Evolutionary conservation across 2,888 invertebrate species (phyloP).

Genomic region (Andrena chrysosceles): DNA sequence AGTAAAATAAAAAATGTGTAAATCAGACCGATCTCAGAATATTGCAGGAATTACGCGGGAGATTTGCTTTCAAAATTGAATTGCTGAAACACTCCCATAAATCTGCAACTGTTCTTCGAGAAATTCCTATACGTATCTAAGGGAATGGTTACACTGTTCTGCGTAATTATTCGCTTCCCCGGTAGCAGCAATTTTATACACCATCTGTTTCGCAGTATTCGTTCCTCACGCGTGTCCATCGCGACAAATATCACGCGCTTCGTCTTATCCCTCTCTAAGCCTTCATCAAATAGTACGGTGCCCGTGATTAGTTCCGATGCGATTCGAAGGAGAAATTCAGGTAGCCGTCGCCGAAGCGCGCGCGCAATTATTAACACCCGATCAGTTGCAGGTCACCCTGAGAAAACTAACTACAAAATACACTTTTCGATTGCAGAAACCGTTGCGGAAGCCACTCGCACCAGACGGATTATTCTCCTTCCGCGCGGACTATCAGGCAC

Average conservation of each 20-base stretch:
- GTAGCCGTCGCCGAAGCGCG: background rate
- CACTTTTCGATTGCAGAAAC: slow-evolving; percentile 39
- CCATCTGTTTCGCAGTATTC: background rate
- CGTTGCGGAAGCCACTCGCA: slow-evolving; percentile 49
- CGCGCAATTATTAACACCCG: background rate
- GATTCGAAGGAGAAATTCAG: too few species aligned
- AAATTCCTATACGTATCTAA: background rate
- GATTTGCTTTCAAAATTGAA: background rate
- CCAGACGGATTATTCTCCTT: slow-evolving; percentile 36
- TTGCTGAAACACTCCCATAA: background rate
- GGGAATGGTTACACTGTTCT: background rate
- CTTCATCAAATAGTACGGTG: too few species aligned
- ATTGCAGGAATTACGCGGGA: background rate
- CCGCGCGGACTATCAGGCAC: slow-evolving; percentile 36
- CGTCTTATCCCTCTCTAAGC: too few species aligned
- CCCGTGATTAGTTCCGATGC: too few species aligned
- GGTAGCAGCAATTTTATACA: background rate
- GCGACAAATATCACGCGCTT: too few species aligned
- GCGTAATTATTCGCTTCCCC: background rate
- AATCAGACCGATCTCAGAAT: too few species aligned
- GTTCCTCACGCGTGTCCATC: background rate
- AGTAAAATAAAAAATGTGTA: too few species aligned
- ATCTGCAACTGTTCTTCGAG: background rate
- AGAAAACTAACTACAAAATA: background rate
- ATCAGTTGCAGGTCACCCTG: background rate